phyloP scores from a whole-genome alignment of 2,888 invertebrate genomes.

The Drosophila cracens region DNA sequence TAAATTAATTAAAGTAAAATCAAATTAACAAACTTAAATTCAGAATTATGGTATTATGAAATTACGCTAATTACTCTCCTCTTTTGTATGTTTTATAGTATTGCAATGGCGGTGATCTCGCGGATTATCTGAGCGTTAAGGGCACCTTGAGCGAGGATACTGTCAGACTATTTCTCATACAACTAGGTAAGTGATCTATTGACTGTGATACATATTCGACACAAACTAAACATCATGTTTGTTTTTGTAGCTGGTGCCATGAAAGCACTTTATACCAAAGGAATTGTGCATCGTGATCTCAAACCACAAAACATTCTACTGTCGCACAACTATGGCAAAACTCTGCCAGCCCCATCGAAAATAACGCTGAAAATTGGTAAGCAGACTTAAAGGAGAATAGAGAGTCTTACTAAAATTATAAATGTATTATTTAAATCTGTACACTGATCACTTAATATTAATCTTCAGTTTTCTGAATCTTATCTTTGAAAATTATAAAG shows the following conservation, averaged over 20 bases:
- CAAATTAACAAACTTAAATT: neutral
- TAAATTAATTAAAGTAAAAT: neutral
- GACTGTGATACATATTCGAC: neutral
- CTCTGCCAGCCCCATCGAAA: slow-evolving; percentile 89
- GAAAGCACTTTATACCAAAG: slow-evolving; percentile 98
- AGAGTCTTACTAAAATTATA: neutral
- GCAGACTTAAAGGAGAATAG: neutral
- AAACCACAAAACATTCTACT: slow-evolving; percentile 99
- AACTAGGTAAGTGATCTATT: slow-evolving; percentile 89
- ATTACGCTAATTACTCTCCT: neutral
- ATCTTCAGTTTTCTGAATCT: neutral
- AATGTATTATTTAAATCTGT: neutral
- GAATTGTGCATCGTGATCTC: slow-evolving; percentile 99
- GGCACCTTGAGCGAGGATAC: slow-evolving; percentile 99
- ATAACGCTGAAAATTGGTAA: slow-evolving; percentile 97
- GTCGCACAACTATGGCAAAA: slow-evolving; percentile 88
- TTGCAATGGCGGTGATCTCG: slow-evolving; percentile 99
- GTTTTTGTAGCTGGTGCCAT: slow-evolving; percentile 93
- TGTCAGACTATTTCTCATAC: slow-evolving; percentile 96
- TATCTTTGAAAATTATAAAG: neutral
- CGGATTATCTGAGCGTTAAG: slow-evolving; percentile 97
- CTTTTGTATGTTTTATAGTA: slow-evolving; percentile 88
- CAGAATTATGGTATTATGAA: neutral
- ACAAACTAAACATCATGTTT: neutral
- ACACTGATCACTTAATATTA: neutral